Evolutionary conservation across 2,797 vertebrate species (phyloP), one percentile per base, ranked within the genome.

Genomic region (Pempheris klunzingeri): DNA sequence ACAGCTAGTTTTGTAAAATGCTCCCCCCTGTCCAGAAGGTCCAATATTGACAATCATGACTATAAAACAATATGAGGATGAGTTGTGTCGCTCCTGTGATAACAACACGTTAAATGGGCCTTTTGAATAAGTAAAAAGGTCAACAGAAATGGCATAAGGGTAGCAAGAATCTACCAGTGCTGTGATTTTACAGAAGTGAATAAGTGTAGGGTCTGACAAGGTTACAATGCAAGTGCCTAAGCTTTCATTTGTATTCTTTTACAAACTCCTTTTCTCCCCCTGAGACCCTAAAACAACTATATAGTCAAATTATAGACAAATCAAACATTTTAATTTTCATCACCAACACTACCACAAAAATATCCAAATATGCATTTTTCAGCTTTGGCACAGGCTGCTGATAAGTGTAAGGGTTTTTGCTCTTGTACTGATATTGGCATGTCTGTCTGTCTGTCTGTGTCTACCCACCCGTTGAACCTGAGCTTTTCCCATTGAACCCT

Each of bases 161-260:
- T 52, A 88, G 83, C 62, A 60, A 80, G 52, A 82, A 77, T 84
- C 87, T 77, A 87, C 73, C 86, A 84, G 92, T 91, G 88, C 92
- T 92, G 90, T 82, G 86, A 87, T 91, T 91, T 85, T 63, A 75
- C 80, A 83, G 80, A 69, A 79, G 85, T 80, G 82, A 85, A 62
- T 74, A 79, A 74, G 75, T 87, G 71, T 80, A 58, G 74, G 77
- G 87, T 88, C 66, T 78, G 88, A 87, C 88, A 76, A 75, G 50
- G 88, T 91, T 85, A 89, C 64, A 85, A 86, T 79, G 84, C 90
- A 95, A 95, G 94, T 95, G 94, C 94, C 93, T 89, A 82, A 54
- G 59, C 78, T 91, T 88, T 87, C 38, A 78, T 73, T 72, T 86
- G 39, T 77, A 36, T 66, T 54, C 47, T 84, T 77, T 80, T 43